Percentiles rank a stretch among this genome's conserved stretches.
phyloP scores from a whole-genome alignment of 2,797 vertebrate species.

The Pseudochirops cupreus region DNA sequence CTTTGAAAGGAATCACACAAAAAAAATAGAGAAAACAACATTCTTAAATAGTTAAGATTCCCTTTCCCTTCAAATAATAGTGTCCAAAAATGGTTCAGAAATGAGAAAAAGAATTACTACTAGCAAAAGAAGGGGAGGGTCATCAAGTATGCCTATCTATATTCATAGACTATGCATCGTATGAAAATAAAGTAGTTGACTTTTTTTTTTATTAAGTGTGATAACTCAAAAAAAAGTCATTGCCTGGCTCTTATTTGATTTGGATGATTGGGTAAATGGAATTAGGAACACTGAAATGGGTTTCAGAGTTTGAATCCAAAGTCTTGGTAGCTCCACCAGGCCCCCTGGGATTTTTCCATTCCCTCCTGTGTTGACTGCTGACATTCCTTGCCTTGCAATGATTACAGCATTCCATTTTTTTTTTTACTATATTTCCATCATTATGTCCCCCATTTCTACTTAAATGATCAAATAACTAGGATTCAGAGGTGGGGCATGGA shows the following conservation, averaged over 20 bases:
- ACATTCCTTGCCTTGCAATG: neutral
- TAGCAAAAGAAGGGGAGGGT: neutral
- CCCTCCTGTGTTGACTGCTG: conserved; percentile 10
- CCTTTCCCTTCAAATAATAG: neutral
- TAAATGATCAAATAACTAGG: conserved; percentile 30
- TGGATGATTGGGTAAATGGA: neutral
- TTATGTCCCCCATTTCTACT: neutral
- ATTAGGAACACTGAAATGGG: conserved; percentile 35
- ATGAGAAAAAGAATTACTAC: neutral
- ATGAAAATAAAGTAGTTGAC: neutral
- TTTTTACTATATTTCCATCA: neutral
- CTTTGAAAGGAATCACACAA: neutral
- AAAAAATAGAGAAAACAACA: neutral
- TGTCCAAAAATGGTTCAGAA: neutral
- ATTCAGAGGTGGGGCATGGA: neutral
- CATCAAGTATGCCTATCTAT: neutral
- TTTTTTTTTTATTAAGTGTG: conserved; percentile 1
- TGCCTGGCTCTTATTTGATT: conserved; percentile 2
- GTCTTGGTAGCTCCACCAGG: conserved; percentile 45
- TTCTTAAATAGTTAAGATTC: neutral
- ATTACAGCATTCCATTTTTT: neutral
- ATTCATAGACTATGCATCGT: neutral
- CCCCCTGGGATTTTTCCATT: conserved; percentile 27
- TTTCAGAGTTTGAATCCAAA: conserved; percentile 62
- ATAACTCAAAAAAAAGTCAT: neutral